Conservation (phyloP, 1,140 invertebrate genomes). For the Temnothorax curvispinosus region DNA sequence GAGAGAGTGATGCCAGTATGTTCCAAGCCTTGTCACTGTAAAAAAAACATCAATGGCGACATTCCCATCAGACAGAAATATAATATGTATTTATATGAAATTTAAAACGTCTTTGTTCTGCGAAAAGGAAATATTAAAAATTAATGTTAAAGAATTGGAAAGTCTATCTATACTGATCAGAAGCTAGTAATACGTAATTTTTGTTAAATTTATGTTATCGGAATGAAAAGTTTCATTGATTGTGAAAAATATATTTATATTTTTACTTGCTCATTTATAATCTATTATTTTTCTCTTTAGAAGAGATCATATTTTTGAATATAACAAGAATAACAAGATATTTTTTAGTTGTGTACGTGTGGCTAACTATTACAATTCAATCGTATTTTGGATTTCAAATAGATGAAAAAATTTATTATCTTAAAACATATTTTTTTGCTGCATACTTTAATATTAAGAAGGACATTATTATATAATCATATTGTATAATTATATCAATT, state of each 20-base stretch:
- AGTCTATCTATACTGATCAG: neutral
- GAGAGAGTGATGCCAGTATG: neutral
- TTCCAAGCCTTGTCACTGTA: conserved; percentile 3
- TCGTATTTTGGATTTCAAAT: neutral
- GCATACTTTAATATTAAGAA: conserved; percentile 34
- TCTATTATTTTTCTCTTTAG: neutral
- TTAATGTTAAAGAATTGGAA: neutral
- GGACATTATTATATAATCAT: conserved; percentile 23
- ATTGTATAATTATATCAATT: conserved; percentile 39
- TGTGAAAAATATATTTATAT: neutral
- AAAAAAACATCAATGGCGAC: conserved; percentile 20
- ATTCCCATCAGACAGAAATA: conserved; percentile 31
- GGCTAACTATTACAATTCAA: conserved; percentile 2
- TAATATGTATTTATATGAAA: conserved; percentile 40
- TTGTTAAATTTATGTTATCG: conserved; percentile 7
- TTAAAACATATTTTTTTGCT: neutral
- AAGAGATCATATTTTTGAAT: conserved; percentile 13
- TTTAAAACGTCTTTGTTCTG: neutral
- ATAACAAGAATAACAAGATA: neutral
- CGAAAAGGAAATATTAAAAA: neutral
- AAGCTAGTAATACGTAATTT: neutral
- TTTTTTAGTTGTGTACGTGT: neutral
- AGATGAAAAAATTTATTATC: conserved; percentile 7
- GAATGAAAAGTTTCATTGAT: neutral
- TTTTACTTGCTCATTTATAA: neutral